Evolutionary conservation across 2,888 invertebrate genomes (phyloP).

Genomic region (Nomada fucata): DNA sequence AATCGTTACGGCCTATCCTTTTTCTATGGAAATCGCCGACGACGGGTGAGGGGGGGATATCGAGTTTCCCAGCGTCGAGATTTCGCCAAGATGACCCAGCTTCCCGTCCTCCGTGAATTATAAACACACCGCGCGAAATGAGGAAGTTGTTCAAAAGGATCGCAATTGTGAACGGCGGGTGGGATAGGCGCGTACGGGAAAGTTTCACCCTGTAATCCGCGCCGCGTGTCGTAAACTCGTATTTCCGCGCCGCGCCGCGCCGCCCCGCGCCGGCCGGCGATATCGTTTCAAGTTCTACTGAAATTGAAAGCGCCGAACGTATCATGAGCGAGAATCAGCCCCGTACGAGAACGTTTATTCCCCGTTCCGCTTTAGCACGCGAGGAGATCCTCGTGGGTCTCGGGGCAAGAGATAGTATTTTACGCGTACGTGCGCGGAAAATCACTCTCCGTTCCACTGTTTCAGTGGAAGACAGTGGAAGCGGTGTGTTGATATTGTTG

Average conservation of each 20-base stretch:
- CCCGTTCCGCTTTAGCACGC: slow-evolving; percentile 41
- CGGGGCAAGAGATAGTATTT: slow-evolving; percentile 44
- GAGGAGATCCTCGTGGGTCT: slow-evolving; percentile 36
- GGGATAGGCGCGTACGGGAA: slow-evolving; percentile 17
- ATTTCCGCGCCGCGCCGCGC: slow-evolving; percentile 15
- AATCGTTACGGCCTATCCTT: slow-evolving; percentile 62
- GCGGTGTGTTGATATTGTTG: slow-evolving; percentile 20
- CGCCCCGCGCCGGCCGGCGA: slow-evolving; percentile 28
- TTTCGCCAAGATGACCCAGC: slow-evolving; percentile 27
- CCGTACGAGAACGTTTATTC: slow-evolving; percentile 44
- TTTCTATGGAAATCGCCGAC: slow-evolving; percentile 59
- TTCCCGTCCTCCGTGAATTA: slow-evolving; percentile 64
- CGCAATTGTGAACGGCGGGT: slow-evolving; percentile 59
- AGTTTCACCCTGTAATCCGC: slow-evolving; percentile 61
- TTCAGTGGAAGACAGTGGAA: neutral
- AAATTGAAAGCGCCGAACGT: slow-evolving; percentile 60
- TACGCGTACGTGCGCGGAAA: slow-evolving; percentile 58
- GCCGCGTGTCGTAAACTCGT: slow-evolving; percentile 55
- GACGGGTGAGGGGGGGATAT: neutral
- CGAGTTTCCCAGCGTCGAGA: neutral
- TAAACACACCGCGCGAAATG: slow-evolving; percentile 63
- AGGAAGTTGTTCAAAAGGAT: slow-evolving; percentile 70
- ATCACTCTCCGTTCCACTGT: slow-evolving; percentile 27
- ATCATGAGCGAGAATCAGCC: slow-evolving; percentile 56
- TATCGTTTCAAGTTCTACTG: slow-evolving; percentile 58